Base-by-base conservation (phyloP, 2,797 vertebrate species). In the Florisuga fusca region DNA sequence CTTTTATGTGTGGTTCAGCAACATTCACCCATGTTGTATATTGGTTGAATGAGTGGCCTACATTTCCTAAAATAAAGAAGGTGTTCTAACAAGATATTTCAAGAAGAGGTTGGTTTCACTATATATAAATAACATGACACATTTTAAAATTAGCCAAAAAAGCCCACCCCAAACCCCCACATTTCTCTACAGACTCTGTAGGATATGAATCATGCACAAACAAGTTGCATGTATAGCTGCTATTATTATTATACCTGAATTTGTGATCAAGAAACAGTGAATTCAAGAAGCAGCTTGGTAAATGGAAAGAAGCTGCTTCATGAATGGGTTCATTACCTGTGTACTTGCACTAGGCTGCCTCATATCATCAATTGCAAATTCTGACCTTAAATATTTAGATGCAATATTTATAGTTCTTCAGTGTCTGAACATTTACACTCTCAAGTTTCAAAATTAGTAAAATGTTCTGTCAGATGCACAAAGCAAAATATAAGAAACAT, bases 81-180 rank as follows among this genome's bases (percentile, higher is more conserved):
- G 5, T 77, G 1, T 34, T 87, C 12, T 43, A 53, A 9, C 7
- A 34, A 31, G 22, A 4, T 22, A 33, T 63, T 81, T 75, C 78
- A 33, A 69, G 16, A 46, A 33, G 4, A 6, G 61, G 15, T 43
- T 48, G 21, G 50, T 64, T 90, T 67, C 3, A 67, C 46, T 57
- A 3, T 26, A n/a, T 16, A 38, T 1, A 78, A 82, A 72, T 8
- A 45, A 15, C 0, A 0, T 31, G 12, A 41, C 2, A 34, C 3
- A 14, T 73, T 12, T 83, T 58, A 54, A 54, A 1, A 33, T 34
- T 63, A 41, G 50, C 6, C 3, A 15, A 11, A 19, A 19, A 34
- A 51, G 19, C 26, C 25, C 26, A 29, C 51, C 15, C 27, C 15
- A 29, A 53, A 53, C 15, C 50, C 25, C 13, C 13, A 12, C 27